These are phyloP conservation scores for Melanocharis versteri DNA, from an alignment of 2,113 vertebrate species.

Conservation along the genomic window DNA sequence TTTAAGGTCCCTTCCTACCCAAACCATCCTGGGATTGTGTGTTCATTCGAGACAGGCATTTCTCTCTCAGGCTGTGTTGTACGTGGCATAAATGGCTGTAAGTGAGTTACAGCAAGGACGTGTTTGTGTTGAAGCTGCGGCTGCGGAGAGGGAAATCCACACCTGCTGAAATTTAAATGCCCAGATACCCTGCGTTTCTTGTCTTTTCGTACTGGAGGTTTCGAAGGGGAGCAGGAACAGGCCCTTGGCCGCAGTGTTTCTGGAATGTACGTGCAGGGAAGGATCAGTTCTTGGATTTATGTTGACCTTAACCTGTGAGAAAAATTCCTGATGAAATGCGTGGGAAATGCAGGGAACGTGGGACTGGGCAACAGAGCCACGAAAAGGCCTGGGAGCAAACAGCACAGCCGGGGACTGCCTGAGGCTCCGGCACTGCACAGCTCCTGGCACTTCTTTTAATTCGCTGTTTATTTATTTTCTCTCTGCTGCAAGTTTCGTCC, in stretches of 20 bases:
- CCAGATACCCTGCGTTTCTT: background rate
- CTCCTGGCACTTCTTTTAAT: background rate
- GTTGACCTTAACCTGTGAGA: background rate
- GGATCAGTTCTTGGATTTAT: background rate
- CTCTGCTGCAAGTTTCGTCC: background rate
- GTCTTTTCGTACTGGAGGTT: rapidly evolving
- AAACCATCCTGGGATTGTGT: background rate
- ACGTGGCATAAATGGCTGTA: rapidly evolving
- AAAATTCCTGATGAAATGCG: background rate
- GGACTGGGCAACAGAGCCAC: rapidly evolving
- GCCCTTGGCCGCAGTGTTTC: background rate
- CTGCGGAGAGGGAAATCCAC: background rate
- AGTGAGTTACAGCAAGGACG: background rate
- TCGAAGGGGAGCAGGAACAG: background rate
- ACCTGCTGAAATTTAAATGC: rapidly evolving
- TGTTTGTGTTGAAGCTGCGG: background rate
- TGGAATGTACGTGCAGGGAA: rapidly evolving
- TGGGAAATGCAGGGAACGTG: rapidly evolving
- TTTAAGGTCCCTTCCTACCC: background rate
- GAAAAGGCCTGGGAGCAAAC: background rate
- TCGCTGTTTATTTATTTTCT: background rate
- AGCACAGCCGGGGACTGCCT: rapidly evolving
- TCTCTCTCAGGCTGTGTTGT: background rate
- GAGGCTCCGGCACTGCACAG: background rate
- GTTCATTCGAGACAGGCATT: rapidly evolving